These are phyloP conservation scores for Volucella zonaria DNA, from an alignment of 2,888 invertebrate genomes.

Conservation along the genomic window DNA sequence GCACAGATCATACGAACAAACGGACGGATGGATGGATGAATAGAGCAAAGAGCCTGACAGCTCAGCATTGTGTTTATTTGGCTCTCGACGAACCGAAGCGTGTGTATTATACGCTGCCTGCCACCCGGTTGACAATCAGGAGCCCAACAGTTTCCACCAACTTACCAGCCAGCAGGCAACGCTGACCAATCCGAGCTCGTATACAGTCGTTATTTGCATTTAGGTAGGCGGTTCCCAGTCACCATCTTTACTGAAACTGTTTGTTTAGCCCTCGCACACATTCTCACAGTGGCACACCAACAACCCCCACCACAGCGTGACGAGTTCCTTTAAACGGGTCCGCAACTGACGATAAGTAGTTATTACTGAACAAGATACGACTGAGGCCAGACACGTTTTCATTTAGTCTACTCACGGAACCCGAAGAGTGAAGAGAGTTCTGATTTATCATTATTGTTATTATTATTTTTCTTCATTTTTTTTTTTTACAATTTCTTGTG, in stretches of 20 bases:
- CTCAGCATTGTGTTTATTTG: slow-evolving; percentile 28
- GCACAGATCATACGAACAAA: slow-evolving; percentile 22
- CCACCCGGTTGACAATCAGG: slow-evolving; percentile 80
- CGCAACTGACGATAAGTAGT: slow-evolving; percentile 76
- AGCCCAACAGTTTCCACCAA: slow-evolving; percentile 81
- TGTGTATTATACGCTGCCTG: slow-evolving; percentile 73
- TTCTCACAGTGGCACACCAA: slow-evolving; percentile 51
- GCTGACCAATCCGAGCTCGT: slow-evolving; percentile 66
- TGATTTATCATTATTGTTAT: slow-evolving; percentile 1
- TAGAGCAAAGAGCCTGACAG: no score
- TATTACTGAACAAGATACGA: slow-evolving; percentile 81
- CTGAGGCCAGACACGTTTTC: slow-evolving; percentile 77
- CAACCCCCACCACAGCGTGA: slow-evolving; percentile 64
- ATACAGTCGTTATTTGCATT: slow-evolving; percentile 64
- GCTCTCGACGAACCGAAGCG: slow-evolving; percentile 40
- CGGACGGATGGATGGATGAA: no score
- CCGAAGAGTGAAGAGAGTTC: slow-evolving; percentile 68
- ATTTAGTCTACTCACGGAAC: slow-evolving; percentile 64
- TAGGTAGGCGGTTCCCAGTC: slow-evolving; percentile 72
- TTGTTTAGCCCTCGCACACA: slow-evolving; percentile 68
- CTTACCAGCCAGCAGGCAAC: slow-evolving; percentile 80
- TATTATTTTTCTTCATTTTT: slow-evolving; percentile 6
- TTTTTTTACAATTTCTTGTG: neutral
- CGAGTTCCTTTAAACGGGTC: slow-evolving; percentile 74
- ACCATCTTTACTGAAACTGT: slow-evolving; percentile 72